Conservation (phyloP, 2,113 vertebrate genomes). For the Nycticryphes semicollaris region DNA sequence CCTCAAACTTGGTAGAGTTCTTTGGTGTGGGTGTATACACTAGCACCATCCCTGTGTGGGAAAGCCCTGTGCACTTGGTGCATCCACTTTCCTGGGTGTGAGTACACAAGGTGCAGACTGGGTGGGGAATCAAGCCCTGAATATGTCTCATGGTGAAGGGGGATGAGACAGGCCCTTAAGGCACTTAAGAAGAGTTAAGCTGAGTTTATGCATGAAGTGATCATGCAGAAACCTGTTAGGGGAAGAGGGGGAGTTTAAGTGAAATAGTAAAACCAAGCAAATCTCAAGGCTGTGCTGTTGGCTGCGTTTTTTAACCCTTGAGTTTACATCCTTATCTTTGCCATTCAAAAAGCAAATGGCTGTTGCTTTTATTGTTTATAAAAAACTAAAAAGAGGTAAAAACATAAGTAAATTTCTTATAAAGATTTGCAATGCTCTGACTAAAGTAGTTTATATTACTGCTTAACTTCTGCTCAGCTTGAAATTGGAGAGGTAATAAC, state of each 20-base stretch:
- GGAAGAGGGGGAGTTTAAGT: not conserved
- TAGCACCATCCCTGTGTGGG: too few species aligned
- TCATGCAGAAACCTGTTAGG: fast-evolving
- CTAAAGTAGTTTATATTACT: not conserved
- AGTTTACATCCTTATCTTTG: not conserved
- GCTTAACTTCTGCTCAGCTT: not conserved
- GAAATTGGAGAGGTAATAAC: slow-evolving; percentile 1
- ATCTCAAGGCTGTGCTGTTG: not conserved
- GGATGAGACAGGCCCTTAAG: not conserved
- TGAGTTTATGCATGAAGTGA: not conserved
- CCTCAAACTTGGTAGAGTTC: not conserved
- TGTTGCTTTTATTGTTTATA: not conserved
- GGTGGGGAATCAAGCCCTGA: not conserved
- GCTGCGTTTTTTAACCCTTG: not conserved
- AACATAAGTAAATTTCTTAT: not conserved
- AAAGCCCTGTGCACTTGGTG: fast-evolving
- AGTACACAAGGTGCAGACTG: not conserved
- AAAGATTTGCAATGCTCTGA: not conserved
- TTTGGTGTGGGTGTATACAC: not conserved
- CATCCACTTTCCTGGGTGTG: not conserved
- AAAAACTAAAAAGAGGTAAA: not conserved
- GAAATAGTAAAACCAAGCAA: not conserved
- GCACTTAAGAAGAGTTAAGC: not conserved
- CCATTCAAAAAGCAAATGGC: not conserved
- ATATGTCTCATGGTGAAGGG: not conserved